phyloP scores from a whole-genome alignment of 2,888 invertebrate genomes.

The Beris morrisii region DNA sequence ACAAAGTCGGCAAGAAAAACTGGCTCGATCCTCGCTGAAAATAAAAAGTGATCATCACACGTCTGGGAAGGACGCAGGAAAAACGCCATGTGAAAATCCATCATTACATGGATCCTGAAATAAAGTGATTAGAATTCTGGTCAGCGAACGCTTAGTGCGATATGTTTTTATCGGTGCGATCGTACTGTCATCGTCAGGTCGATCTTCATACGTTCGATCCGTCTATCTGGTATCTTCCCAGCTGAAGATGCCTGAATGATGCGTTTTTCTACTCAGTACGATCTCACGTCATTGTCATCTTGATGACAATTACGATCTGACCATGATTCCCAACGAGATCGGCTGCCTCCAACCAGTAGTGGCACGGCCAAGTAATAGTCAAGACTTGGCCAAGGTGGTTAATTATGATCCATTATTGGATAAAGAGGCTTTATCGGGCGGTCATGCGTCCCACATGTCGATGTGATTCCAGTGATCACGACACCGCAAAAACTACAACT shows the following conservation, averaged over 20 bases:
- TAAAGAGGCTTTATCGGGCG: constrained; percentile 21
- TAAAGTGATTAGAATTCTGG: constrained; percentile 29
- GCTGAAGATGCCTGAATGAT: not conserved
- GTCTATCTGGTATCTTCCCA: too few species aligned
- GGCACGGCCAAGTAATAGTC: not conserved
- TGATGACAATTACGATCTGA: constrained; percentile 7
- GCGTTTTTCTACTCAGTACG: not conserved
- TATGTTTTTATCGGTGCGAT: too few species aligned
- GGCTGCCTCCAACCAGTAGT: not conserved
- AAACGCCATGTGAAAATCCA: constrained; percentile 32
- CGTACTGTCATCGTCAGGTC: constrained; percentile 21
- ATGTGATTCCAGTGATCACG: constrained; percentile 29
- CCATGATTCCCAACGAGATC: constrained; percentile 21
- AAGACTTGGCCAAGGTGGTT: constrained; percentile 19
- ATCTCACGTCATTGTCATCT: constrained; percentile 13
- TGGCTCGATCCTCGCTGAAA: not conserved
- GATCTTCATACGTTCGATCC: constrained; percentile 14
- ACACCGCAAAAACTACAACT: constrained; percentile 22
- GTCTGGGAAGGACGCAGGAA: not conserved
- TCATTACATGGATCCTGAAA: constrained; percentile 33
- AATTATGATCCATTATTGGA: constrained; percentile 33
- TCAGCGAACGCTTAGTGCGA: constrained; percentile 14
- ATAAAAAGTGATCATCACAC: not conserved
- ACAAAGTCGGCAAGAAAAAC: not conserved
- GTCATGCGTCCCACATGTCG: constrained; percentile 26